Evolutionary conservation across 2,888 invertebrate genomes (phyloP), one percentile per base, ranked within the genome.

Genomic region (Leucozona laternaria): DNA sequence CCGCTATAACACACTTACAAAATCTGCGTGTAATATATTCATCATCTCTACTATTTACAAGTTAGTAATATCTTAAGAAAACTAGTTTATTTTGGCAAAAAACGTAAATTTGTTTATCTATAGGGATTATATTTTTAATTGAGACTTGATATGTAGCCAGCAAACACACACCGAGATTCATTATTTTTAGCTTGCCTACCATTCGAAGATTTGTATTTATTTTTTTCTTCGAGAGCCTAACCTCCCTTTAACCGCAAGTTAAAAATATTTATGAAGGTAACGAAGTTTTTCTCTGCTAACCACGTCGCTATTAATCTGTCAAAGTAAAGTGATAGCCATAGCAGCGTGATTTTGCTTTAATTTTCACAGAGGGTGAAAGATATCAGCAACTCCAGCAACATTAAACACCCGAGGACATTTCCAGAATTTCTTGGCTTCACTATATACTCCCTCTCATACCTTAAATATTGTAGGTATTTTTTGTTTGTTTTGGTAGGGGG

Each of bases 271-370:
- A n/a, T n/a, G n/a, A n/a, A n/a, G n/a, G n/a, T 13, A 15, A 58
- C 22, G 7, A 45, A 73, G 58, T 60, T 72, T 66, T 68, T 15
- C 77, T 72, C 43, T 73, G 60, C 80, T 77, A 80, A 78, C 85
- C 85, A 80, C 72, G 80, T 85, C 77, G 77, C 77, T 85, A 85
- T 85, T 85, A 85, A 85, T 85, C 80, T 85, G 85, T 80, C 85
- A 85, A 85, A 85, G 72, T 77, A 80, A 85, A 80, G 85, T 85
- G 85, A 85, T 80, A 85, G 85, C 80, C 62, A 85, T 77, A 85
- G 85, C 85, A 77, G 72, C 73, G 73, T 80, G 85, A 85, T 85
- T 85, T 80, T 75, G 45, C 62, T 60, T 79, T 79, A 62, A 73
- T 80, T 80, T 80, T 34, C 20, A 37, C 22, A 43, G 13, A 5